Base-by-base conservation (phyloP, 2,888 invertebrate genomes). In the Limenitis camilla region DNA sequence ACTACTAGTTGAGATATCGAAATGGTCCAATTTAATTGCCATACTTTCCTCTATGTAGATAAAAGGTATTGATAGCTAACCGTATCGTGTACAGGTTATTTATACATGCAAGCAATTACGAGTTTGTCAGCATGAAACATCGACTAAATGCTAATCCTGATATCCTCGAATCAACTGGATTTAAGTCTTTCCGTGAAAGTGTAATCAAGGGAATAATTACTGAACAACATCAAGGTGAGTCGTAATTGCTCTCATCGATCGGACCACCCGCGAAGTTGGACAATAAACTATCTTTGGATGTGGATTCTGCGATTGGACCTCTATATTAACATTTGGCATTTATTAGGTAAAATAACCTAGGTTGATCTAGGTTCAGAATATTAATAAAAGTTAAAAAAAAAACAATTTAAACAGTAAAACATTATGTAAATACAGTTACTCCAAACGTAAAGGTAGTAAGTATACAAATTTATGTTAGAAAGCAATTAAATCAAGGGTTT, bases 191-290 rank as follows among this genome's bases (percentile, higher is more conserved):
- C 44, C 40, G 36, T 49, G 40, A 44, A 40, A 49, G 53, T 53
- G 49, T 53, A 53, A 49, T 53, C 44, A 54, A 51, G 32, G 39
- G 41, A 45, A 43, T 47, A 43, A 42, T 50, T 50, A 33, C 50
- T 35, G 33, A 28, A 27, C 27, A 30, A 46, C 44, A 38, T 40
- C 40, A 45, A 53, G 49, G 46, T 53, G 45, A 43, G 43, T 33
- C 29, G 38, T 56, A 50, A 56, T 50, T 49, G 49, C 49, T 43
- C 46, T 29, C 40, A 47, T 51, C 47, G 54, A 54, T 43, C 40
- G 53, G 53, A 56, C 56, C 56, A 56, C 56, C 53, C 42, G 46
- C 47, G 11, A 7, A 19, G 41, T 28, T n/a, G 33, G 29, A 39
- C 32, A 50, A 42, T 36, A 42, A 40, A 40, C 35, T 35, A 19